phyloP scores from a whole-genome alignment of 2,797 vertebrate genomes.

The Rhinoraja longicauda region DNA sequence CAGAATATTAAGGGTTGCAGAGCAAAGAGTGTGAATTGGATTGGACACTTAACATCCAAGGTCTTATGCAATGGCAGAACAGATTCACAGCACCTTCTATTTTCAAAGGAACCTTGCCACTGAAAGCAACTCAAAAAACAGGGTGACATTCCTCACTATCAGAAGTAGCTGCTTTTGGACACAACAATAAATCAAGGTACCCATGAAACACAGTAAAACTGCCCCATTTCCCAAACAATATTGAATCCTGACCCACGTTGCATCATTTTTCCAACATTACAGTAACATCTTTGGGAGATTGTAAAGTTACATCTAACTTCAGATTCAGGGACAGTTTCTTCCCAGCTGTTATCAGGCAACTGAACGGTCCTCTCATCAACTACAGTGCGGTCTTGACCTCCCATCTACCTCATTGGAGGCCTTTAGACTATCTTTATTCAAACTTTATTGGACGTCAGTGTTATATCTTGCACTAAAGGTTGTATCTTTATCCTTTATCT shows the following conservation, averaged over 20 bases:
- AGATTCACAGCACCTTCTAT: neutral
- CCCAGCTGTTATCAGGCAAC: no score
- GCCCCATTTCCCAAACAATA: no score
- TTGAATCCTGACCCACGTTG: neutral
- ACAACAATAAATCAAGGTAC: neutral
- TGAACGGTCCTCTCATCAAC: no score
- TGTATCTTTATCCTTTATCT: no score
- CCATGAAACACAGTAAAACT: neutral
- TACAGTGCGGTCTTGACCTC: no score
- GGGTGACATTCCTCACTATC: neutral
- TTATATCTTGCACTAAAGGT: no score
- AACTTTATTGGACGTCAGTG: no score
- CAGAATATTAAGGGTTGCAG: neutral
- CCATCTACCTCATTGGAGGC: no score
- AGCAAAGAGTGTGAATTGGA: neutral
- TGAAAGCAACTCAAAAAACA: neutral
- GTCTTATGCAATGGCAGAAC: neutral
- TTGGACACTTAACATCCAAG: neutral
- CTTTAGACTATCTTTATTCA: no score
- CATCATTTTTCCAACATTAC: neutral
- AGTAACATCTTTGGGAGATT: no score
- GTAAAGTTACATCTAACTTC: neutral
- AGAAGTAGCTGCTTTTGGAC: neutral
- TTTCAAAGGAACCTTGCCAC: neutral
- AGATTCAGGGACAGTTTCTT: no score